These are phyloP conservation scores for Diprion similis DNA, from an alignment of 1,140 invertebrate genomes.

Conservation along the genomic window DNA sequence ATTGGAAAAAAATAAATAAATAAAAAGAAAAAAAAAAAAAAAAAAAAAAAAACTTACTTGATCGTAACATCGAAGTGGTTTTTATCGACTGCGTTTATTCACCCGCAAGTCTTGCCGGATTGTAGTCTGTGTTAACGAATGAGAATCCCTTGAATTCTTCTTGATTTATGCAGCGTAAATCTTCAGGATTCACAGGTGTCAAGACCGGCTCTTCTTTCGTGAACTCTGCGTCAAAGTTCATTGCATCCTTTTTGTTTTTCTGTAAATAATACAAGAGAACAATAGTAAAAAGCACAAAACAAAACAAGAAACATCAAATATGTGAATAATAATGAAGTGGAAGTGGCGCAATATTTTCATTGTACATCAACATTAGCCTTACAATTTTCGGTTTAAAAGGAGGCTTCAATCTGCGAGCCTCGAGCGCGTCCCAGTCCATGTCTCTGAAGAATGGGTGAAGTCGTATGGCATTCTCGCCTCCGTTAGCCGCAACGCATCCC, in stretches of 20 bases:
- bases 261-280: slow-evolving; percentile 63
- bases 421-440: slow-evolving; percentile 95
- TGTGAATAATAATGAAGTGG: slow-evolving; percentile 16
- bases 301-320: slow-evolving; percentile 1
- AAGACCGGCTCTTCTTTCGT: slow-evolving; percentile 97
- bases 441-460: slow-evolving; percentile 94
- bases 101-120: slow-evolving; percentile 70
- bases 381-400: slow-evolving; percentile 99
- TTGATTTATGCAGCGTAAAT: slow-evolving; percentile 94
- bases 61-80: slow-evolving; percentile 16
- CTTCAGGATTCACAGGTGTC: slow-evolving; percentile 91
- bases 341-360: not conserved
- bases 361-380: slow-evolving; percentile 60
- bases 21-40: no score
- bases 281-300: slow-evolving; percentile 11
- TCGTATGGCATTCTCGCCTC: slow-evolving; percentile 86
- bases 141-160: slow-evolving; percentile 98
- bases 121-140: slow-evolving; percentile 93
- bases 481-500: slow-evolving; percentile 83
- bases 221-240: slow-evolving; percentile 99
- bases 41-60: no score
- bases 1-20: no score
- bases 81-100: slow-evolving; percentile 40
- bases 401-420: slow-evolving; percentile 89
- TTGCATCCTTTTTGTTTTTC: slow-evolving; percentile 97